Percentiles rank a stretch among this genome's conserved stretches.
These are phyloP conservation scores for Scaptomyza hsui DNA, from an alignment of 1,140 invertebrate species.

Conservation along the genomic window DNA sequence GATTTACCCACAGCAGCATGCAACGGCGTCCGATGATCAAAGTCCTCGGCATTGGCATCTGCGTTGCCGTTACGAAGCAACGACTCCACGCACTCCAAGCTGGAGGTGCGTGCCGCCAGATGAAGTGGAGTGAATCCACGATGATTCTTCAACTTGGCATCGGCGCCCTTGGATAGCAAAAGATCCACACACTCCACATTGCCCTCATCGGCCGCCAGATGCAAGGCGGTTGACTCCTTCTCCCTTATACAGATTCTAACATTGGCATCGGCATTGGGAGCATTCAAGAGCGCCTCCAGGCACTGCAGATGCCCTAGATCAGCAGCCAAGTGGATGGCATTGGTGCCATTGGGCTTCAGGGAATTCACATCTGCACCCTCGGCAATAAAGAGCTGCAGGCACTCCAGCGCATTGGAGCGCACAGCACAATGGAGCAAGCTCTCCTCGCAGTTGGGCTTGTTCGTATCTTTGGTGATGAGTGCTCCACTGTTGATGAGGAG, in stretches of 20 bases:
- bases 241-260: slow-evolving; percentile 87
- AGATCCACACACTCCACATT: slow-evolving; percentile 89
- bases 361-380: slow-evolving; percentile 89
- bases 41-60: slow-evolving; percentile 90
- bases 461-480: slow-evolving; percentile 85
- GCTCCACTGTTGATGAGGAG: slow-evolving; percentile 89
- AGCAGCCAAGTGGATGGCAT: slow-evolving; percentile 90
- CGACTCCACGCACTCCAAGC: slow-evolving; percentile 90
- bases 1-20: slow-evolving; percentile 92
- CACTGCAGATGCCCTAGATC: slow-evolving; percentile 90
- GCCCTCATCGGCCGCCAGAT: slow-evolving; percentile 92
- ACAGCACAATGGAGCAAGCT: slow-evolving; percentile 92
- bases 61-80: slow-evolving; percentile 89
- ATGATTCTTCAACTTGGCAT: slow-evolving; percentile 89
- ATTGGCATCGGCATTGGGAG: slow-evolving; percentile 86
- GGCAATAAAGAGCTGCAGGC: slow-evolving; percentile 89
- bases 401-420: slow-evolving; percentile 89
- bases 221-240: slow-evolving; percentile 90
- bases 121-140: slow-evolving; percentile 91
- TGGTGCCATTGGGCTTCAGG: slow-evolving; percentile 88
- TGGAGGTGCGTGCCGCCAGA: slow-evolving; percentile 90
- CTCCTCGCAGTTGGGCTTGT: slow-evolving; percentile 88
- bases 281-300: slow-evolving; percentile 88
- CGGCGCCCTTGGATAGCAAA: slow-evolving; percentile 89
- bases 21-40: slow-evolving; percentile 90